Base-by-base conservation (phyloP, 2,888 invertebrate genomes). In the Scaptodrosophila latifasciaeformis region DNA sequence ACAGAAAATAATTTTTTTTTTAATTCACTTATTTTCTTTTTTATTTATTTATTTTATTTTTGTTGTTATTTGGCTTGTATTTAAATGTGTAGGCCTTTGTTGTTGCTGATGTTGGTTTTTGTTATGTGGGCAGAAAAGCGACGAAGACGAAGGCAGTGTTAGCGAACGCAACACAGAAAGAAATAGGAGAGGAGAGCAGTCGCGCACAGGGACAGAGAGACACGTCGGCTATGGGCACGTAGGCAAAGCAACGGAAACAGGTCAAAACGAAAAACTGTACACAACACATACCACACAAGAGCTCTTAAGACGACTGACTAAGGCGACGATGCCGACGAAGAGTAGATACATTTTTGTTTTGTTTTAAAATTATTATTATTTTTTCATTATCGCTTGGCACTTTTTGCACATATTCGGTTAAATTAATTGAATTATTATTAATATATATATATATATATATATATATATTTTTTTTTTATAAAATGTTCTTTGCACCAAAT, bases 211-310 rank as follows among this genome's bases (percentile, higher is more conserved):
- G 50, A 45, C 44, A 21, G 60, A 21, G 37, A 49, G 43, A 60
- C 53, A 59, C 58, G 56, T 31, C 50, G 46, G 46, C 61, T 48
- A 17, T 46, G 68, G 59, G 65, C 69, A 70, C 71, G 77, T 79
- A 69, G 67, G 54, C 70, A 77, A 67, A 55, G 51, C 66, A 53
- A 55, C 37, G 13, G 50, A 59, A 65, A 52, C 54, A 57, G 62
- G 59, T 50, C 59, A 62, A 54, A 51, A 59, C 53, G 59, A 21
- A 54, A n/a, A 62, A 65, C 65, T 65, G 65, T 65, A 65, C 65
- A 59, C 65, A 37, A 24, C 3, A 24, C 24, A 24, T 7, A 24
- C 24, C 37, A 37, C 10, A 48, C 66, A 58, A 13, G 45, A 42
- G n/a, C 49, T 42, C 18, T 55, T 49, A 34, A 45, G n/a, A n/a